Conservation (phyloP, 1,140 invertebrate genomes). For the Metopolophium dirhodum region DNA sequence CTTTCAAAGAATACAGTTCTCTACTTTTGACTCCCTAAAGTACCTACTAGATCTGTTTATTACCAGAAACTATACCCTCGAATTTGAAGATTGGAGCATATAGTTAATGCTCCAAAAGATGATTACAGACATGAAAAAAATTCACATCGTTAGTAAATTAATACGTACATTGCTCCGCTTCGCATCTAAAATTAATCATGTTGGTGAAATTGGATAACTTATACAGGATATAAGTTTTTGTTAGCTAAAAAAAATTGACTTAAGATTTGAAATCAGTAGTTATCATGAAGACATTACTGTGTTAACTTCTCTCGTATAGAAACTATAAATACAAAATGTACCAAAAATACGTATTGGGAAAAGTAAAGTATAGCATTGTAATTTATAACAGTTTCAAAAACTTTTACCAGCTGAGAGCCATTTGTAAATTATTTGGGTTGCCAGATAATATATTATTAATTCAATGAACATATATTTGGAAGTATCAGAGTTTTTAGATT, state of each 20-base stretch:
- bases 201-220: neutral
- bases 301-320: neutral
- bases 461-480: neutral
- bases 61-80: neutral
- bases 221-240: neutral
- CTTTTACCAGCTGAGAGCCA: neutral
- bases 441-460: slow-evolving; percentile 7
- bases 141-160: no score
- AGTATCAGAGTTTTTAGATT: neutral
- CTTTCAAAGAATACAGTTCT: neutral
- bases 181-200: neutral
- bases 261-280: neutral
- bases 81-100: neutral
- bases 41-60: neutral
- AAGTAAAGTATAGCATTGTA: neutral
- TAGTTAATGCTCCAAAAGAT: neutral
- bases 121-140: neutral
- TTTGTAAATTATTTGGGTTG: neutral
- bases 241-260: neutral
- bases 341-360: neutral
- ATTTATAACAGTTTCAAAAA: slow-evolving; percentile 10
- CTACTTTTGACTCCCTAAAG: neutral
- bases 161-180: neutral
- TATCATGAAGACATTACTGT: neutral
- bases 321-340: neutral